Conservation (phyloP, 2,113 vertebrate genomes). For the Neogale vison region DNA sequence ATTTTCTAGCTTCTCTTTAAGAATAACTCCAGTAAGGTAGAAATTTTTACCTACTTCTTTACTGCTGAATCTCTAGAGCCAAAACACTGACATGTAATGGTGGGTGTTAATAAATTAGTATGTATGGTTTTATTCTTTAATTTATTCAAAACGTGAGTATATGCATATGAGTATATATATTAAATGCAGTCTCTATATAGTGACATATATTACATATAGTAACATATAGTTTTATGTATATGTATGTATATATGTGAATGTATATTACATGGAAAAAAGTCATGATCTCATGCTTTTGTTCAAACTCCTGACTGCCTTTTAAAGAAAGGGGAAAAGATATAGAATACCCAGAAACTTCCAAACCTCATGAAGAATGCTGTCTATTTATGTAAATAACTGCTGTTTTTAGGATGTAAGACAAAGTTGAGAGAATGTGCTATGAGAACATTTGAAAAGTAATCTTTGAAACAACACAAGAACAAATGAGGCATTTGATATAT, state of each 20-base stretch:
- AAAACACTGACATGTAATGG: neutral
- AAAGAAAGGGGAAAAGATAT: neutral
- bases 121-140: neutral
- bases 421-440: neutral
- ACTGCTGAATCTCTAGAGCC: neutral
- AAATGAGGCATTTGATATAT: slow-evolving; percentile 46
- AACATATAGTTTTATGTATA: neutral
- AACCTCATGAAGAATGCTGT: neutral
- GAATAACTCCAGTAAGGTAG: neutral
- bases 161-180: neutral
- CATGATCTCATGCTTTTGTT: neutral
- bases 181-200: neutral
- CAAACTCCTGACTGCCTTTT: neutral
- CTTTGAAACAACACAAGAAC: slow-evolving; percentile 23
- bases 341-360: neutral
- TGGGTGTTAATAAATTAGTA: neutral
- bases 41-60: neutral
- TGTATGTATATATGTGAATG: neutral
- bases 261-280: neutral
- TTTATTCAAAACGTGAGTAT: neutral
- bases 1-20: neutral
- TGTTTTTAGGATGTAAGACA: slow-evolving; percentile 9
- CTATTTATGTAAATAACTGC: neutral
- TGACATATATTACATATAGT: neutral
- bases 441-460: slow-evolving; percentile 49